These are phyloP conservation scores for Molossus molossus DNA, from an alignment of 2,797 vertebrate species.

Conservation along the genomic window DNA sequence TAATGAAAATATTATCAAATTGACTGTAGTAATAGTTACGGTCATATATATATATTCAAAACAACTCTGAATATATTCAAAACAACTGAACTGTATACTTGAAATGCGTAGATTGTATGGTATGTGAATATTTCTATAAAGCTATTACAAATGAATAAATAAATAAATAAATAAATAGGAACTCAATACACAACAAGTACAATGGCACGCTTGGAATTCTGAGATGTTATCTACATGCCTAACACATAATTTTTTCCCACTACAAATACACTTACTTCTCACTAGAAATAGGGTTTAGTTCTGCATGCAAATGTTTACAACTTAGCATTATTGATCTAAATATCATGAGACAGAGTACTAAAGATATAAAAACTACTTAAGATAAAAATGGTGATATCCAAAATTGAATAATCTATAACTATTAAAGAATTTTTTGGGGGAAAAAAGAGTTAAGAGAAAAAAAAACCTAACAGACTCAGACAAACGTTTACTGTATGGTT, in stretches of 20 bases:
- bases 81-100: conserved; percentile 9
- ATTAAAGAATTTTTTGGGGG: not conserved
- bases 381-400: conserved; percentile 32
- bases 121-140: conserved; percentile 34
- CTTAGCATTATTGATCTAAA: not conserved
- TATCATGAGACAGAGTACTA: not conserved
- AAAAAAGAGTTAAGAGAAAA: too few relatives aligned
- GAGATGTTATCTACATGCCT: not conserved
- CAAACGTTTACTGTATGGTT: not conserved
- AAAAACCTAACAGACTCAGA: not conserved
- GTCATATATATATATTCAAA: too few relatives aligned
- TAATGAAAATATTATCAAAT: conserved; percentile 52
- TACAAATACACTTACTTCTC: conserved; percentile 10
- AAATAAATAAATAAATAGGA: not conserved
- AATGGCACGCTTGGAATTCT: not conserved
- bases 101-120: not conserved
- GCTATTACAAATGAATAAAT: not conserved
- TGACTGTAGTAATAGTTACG: not conserved
- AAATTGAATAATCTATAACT: conserved; percentile 26
- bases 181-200: not conserved
- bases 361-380: not conserved
- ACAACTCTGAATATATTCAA: not conserved
- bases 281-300: conserved; percentile 38
- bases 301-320: conserved; percentile 9
- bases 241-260: conserved; percentile 15